These are phyloP conservation scores for Cladorhizidae sp. DNA, from an alignment of 37 sponge, comb jelly and placozoan species.

Conservation along the genomic window DNA sequence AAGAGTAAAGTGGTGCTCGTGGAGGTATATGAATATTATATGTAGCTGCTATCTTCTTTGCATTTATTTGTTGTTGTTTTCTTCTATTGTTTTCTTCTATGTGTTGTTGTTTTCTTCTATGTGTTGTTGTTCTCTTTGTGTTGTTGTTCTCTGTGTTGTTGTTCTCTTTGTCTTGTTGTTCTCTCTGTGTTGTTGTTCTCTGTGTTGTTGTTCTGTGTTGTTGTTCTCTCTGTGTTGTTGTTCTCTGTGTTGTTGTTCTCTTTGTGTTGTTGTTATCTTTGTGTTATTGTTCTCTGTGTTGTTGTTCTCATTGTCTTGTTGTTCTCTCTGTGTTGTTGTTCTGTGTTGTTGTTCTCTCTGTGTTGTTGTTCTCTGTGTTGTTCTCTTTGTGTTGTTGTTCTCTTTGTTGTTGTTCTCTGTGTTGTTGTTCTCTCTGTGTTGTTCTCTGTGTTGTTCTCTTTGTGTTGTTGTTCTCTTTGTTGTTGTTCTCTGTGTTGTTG, in stretches of 20 bases:
- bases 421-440: not conserved
- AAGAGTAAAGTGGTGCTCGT: constrained; percentile 62
- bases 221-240: no score
- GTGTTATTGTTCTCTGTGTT: not conserved
- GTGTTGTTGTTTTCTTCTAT: not conserved
- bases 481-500: not conserved
- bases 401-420: not conserved
- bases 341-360: no score
- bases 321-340: not conserved
- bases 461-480: not conserved
- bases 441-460: not conserved
- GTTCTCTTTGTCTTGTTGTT: not conserved
- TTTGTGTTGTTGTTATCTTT: not conserved
- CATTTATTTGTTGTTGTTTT: not conserved
- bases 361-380: not conserved
- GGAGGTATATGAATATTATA: constrained; percentile 45
- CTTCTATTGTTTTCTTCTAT: not conserved
- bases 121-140: not conserved
- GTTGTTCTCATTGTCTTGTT: not conserved
- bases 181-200: not conserved
- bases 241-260: not conserved
- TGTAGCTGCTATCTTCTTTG: not conserved
- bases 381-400: not conserved
- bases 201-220: no score
- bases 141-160: not conserved